Evolutionary conservation across 2,797 vertebrate species (phyloP).

Genomic region (Buceros bicornis): DNA sequence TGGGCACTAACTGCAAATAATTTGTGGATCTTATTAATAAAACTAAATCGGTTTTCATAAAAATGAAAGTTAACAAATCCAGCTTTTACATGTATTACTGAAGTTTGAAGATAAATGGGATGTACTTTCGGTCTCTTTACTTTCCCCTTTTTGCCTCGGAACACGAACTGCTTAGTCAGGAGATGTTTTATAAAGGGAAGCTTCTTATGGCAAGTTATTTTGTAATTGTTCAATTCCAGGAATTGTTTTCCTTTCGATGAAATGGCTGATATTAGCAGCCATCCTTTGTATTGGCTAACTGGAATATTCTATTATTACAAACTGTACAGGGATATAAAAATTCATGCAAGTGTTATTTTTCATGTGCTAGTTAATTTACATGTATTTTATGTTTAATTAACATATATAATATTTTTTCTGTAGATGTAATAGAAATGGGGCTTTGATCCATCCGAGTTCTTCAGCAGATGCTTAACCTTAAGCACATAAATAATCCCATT

Average conservation of each 20-base stretch:
- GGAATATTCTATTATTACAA: constrained; percentile 28
- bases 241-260: constrained; percentile 8
- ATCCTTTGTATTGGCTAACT: neutral
- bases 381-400: constrained; percentile 68
- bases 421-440: constrained; percentile 49
- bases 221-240: neutral
- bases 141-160: neutral
- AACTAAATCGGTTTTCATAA: neutral
- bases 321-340: constrained; percentile 45
- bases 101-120: neutral
- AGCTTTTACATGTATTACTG: neutral
- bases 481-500: constrained; percentile 71
- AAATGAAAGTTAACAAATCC: neutral
- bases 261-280: constrained; percentile 17
- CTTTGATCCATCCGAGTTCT: constrained; percentile 65
- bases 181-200: neutral
- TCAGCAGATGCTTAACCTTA: constrained; percentile 76
- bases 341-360: constrained; percentile 53
- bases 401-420: constrained; percentile 65
- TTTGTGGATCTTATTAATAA: neutral
- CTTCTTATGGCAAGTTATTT: neutral
- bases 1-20: neutral
- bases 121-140: neutral
- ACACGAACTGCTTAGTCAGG: neutral
- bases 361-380: constrained; percentile 59